Conservation (phyloP, 2,113 vertebrate genomes). For the Daboia siamensis region DNA sequence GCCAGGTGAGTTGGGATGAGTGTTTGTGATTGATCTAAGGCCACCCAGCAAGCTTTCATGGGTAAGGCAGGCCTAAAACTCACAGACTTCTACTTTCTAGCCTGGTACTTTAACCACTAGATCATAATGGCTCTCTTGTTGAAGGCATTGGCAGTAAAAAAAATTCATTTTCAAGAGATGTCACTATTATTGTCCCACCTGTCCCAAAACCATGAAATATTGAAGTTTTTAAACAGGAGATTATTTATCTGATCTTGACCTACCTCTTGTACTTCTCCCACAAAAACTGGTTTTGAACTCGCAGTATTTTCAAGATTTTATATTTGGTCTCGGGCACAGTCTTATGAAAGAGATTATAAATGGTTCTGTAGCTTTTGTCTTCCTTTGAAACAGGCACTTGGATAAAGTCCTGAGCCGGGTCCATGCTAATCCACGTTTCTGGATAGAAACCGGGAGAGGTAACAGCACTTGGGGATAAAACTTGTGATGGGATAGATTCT, state of each 20-base stretch:
- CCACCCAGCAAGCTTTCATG: not conserved
- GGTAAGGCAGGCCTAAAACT: not conserved
- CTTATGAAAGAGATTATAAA: constrained; percentile 99
- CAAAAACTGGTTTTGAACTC: constrained; percentile 97
- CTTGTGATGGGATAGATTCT: constrained; percentile 60
- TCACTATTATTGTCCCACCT: not conserved
- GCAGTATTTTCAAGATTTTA: constrained; percentile 89
- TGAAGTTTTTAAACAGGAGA: accelerated
- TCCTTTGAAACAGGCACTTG: constrained; percentile 95
- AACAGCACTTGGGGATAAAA: constrained; percentile 76
- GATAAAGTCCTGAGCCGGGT: constrained; percentile 90
- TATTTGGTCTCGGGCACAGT: constrained; percentile 98
- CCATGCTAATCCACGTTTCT: constrained; percentile 95
- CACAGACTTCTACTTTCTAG: not conserved
- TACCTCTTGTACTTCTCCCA: constrained; percentile 99
- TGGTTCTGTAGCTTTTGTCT: constrained; percentile 94
- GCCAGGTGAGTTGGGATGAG: not conserved
- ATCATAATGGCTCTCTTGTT: not conserved
- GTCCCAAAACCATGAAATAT: not conserved
- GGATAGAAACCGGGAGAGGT: constrained; percentile 86
- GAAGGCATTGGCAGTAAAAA: not conserved
- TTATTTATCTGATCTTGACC: constrained; percentile 41
- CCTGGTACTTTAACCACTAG: not conserved
- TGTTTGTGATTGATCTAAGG: not conserved
- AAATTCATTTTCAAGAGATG: not conserved